Evolutionary conservation across 1,140 invertebrate species (phyloP), one percentile per base, ranked within the genome.

Genomic region (Cotesia typhae): DNA sequence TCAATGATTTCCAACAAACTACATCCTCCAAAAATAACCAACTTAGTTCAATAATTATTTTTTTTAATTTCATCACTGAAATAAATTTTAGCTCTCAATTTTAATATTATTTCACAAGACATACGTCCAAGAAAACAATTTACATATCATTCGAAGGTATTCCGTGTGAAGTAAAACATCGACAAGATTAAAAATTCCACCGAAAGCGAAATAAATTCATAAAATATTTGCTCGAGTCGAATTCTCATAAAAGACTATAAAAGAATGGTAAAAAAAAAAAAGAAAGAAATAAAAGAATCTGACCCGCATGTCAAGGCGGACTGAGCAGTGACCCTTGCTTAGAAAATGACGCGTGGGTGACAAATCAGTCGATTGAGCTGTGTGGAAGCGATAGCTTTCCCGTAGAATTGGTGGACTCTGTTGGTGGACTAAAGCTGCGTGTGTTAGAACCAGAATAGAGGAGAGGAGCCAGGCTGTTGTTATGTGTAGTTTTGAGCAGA

Each of bases 291-390:
- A 57, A 20, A 55, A 55, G 14, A 20, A 20, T 59, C 7, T 28
- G 20, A 59, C 57, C 20, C 57, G 57, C 20, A 59, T 59, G 53
- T 14, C 12, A 14, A 55, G 53, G 20, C 9, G 20, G 17, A 20
- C 17, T 20, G 36, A 9, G 51, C 35, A 6, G 55, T 69, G 71
- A 68, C 60, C 59, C 57, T 67, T 72, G 52, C 74, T 76, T 84
- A 82, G 81, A 85, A 85, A 84, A 84, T 86, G 82, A 85, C 80
- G 80, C 82, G 79, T 83, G 81, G 82, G 79, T 84, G 84, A 85
- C 84, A 85, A 85, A 85, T 86, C 81, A 84, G 82, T 86, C 83
- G 84, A 84, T 86, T 80, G 83, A 84, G 83, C 81, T 82, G 17
- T 2, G 7, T 77, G 38, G 5, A 7, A 7, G 38, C 79, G 81